Evolutionary conservation across 1,140 invertebrate species (phyloP).

Genomic region (Periplaneta americana): DNA sequence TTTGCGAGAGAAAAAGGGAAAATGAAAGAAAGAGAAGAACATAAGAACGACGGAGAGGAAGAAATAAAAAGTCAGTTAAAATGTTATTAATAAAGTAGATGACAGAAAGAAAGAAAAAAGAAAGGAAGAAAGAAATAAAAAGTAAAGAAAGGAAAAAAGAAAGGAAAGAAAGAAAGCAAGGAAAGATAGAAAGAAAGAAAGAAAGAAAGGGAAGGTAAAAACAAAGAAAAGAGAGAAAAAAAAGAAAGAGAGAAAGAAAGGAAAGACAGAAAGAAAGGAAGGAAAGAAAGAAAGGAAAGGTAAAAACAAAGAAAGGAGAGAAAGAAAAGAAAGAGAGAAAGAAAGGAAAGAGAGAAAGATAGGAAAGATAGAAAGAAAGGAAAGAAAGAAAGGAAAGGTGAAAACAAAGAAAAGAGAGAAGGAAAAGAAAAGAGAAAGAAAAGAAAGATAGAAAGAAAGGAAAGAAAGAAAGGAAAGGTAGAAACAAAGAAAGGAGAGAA

Average conservation of each 20-base stretch:
- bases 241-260: constrained; percentile 7
- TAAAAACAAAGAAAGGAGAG: background rate
- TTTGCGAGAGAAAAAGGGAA: too few relatives aligned
- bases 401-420: constrained; percentile 2
- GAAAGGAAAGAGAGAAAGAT: background rate
- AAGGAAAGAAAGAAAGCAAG: background rate
- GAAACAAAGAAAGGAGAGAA: background rate
- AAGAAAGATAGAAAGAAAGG: background rate
- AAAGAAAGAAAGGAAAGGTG: constrained; percentile 3
- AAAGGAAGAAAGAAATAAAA: background rate
- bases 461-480: background rate
- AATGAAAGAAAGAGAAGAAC: too few relatives aligned
- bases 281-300: background rate
- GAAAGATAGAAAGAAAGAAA: background rate
- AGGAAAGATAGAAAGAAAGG: background rate
- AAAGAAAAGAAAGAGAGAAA: background rate
- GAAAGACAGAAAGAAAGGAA: constrained; percentile 13
- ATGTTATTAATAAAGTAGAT: too few relatives aligned
- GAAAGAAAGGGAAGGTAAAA: background rate
- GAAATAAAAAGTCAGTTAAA: too few relatives aligned
- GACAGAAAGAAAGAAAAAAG: background rate
- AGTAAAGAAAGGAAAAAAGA: background rate
- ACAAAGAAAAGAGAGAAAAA: background rate
- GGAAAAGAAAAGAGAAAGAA: constrained; percentile 3
- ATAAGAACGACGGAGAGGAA: too few relatives aligned